Percentiles rank a stretch among this genome's conserved stretches.
These are phyloP conservation scores for Cepaea nemoralis DNA, from an alignment of 1,140 invertebrate genomes.

Conservation along the genomic window DNA sequence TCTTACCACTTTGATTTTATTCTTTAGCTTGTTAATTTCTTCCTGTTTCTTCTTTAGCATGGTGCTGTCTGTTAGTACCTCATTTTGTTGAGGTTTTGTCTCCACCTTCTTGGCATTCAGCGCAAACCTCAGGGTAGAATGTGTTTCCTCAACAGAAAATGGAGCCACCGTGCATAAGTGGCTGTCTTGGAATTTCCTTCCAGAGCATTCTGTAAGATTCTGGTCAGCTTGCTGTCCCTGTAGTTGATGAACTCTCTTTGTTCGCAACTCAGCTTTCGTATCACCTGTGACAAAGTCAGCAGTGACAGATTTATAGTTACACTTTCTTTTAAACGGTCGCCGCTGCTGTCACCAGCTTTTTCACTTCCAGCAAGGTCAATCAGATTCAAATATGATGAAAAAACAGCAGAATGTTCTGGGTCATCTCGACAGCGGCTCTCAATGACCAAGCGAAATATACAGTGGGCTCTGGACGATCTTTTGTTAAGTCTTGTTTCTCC, in stretches of 20 bases:
- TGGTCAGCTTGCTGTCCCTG: conserved; percentile 77
- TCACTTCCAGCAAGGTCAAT: conserved; percentile 79
- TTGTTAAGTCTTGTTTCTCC: no score
- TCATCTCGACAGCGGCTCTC: conserved; percentile 59
- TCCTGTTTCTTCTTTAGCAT: no score
- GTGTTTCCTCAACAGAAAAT: conserved; percentile 77
- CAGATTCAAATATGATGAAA: conserved; percentile 73
- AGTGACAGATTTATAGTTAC: conserved; percentile 78
- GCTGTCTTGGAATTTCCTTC: conserved; percentile 79
- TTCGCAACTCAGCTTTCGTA: conserved; percentile 74
- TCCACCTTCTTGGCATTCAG: no score
- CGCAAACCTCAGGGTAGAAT: conserved; percentile 75
- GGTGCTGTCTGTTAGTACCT: no score
- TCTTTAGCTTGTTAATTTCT: no score
- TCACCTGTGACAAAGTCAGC: conserved; percentile 75
- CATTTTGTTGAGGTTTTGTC: no score
- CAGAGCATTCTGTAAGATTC: conserved; percentile 77
- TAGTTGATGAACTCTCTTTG: conserved; percentile 68
- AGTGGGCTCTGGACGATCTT: no score
- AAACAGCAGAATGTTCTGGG: conserved; percentile 59
- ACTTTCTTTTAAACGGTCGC: conserved; percentile 77
- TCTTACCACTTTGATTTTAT: no score
- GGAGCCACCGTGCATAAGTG: conserved; percentile 77
- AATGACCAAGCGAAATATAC: conserved; percentile 55
- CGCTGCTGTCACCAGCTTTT: conserved; percentile 75